Evolutionary conservation across 2,797 vertebrate genomes (phyloP).

Genomic region (Gymnoscopelus microlampas): DNA sequence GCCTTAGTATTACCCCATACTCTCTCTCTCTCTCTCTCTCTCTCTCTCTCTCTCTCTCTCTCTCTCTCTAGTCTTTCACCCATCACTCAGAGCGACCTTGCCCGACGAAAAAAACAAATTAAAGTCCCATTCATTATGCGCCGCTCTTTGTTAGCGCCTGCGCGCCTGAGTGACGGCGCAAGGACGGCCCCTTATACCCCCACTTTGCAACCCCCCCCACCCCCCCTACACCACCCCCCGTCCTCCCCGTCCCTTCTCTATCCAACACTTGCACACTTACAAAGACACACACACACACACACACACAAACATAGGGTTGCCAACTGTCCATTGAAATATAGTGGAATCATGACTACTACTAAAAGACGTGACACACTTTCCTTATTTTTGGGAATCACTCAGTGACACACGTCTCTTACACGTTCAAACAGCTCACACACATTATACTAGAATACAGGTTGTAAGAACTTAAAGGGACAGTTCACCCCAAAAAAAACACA

Average conservation of each 20-base stretch:
- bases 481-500: too few species aligned
- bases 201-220: slow-evolving; percentile 3
- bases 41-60: slow-evolving; percentile 30
- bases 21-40: slow-evolving; percentile 16
- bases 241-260: neutral
- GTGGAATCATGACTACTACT: too few species aligned
- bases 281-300: neutral
- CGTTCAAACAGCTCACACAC: too few species aligned
- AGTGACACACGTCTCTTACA: too few species aligned
- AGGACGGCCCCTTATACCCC: slow-evolving; percentile 49
- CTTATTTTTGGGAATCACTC: too few species aligned
- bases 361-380: too few species aligned
- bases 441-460: too few species aligned
- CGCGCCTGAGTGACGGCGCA: slow-evolving; percentile 57
- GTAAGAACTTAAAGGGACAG: too few species aligned
- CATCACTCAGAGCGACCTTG: slow-evolving; percentile 68
- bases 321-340: too few species aligned
- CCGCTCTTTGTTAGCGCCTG: slow-evolving; percentile 63
- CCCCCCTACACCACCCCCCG: neutral
- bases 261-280: slow-evolving; percentile 5
- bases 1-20: too few species aligned
- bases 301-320: too few species aligned
- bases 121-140: slow-evolving; percentile 72
- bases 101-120: slow-evolving; percentile 68
- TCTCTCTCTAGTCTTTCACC: slow-evolving; percentile 26